A percentile compares a stretch with the other conserved stretches of the same genome.
Conservation (phyloP, 2,888 invertebrate genomes). For the Notodonta dromedarius region DNA sequence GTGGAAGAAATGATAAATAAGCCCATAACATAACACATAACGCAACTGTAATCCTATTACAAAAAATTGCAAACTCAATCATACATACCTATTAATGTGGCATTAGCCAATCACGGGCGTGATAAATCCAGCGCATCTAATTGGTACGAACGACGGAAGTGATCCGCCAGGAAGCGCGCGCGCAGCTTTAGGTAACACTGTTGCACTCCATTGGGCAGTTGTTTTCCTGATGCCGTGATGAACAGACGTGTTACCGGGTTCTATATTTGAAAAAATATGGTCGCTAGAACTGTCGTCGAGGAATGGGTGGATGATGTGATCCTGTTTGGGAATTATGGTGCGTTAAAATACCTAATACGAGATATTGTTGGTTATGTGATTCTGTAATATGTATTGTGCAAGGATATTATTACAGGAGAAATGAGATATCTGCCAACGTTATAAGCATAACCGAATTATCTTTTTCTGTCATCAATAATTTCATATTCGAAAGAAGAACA, state of each 20-base stretch:
- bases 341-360: conserved; percentile 20
- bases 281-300: conserved; percentile 43
- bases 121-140: conserved; percentile 62
- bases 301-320: conserved; percentile 50
- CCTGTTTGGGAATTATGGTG: conserved; percentile 39
- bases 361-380: too few relatives aligned
- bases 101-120: conserved; percentile 25
- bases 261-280: conserved; percentile 45
- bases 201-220: conserved; percentile 57
- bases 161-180: conserved; percentile 56
- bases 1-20: background rate
- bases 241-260: conserved; percentile 29
- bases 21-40: background rate
- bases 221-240: conserved; percentile 48
- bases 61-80: background rate
- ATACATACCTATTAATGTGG: background rate
- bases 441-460: too few relatives aligned
- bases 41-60: background rate
- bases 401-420: too few relatives aligned
- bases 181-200: conserved; percentile 60
- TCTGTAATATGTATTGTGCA: too few relatives aligned
- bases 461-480: too few relatives aligned
- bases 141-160: conserved; percentile 54
- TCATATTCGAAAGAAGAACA: too few relatives aligned
- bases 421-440: too few relatives aligned